Evolutionary conservation across 2,113 vertebrate species (phyloP).

Genomic region (Phalacrocorax brasilianus): DNA sequence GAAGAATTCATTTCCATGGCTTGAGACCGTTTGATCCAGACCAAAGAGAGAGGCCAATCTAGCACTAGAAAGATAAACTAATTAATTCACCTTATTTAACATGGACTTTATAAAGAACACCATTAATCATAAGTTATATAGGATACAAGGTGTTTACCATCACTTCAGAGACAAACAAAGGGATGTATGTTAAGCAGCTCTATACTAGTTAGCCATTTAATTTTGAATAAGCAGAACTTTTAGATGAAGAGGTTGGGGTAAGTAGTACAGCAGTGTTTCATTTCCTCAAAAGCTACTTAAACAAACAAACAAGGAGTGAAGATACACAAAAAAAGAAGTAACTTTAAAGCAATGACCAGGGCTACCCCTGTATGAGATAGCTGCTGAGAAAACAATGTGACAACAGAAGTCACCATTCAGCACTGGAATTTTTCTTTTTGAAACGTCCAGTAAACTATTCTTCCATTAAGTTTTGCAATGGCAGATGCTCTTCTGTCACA

Average conservation of each 20-base stretch:
- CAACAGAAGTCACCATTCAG: background rate
- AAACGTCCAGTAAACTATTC: fast-evolving
- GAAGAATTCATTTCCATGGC: slow-evolving; percentile 92
- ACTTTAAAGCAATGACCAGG: background rate
- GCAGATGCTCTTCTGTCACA: background rate
- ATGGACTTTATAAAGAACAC: background rate
- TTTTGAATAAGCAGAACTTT: background rate
- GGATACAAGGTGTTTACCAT: background rate
- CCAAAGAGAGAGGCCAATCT: slow-evolving; percentile 94
- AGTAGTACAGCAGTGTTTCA: background rate
- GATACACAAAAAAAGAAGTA: background rate
- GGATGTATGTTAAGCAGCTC: background rate
- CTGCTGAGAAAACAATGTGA: fast-evolving
- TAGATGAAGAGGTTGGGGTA: background rate
- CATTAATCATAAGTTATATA: background rate
- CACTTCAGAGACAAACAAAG: background rate
- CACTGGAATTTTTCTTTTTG: background rate
- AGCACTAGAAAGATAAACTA: slow-evolving; percentile 72
- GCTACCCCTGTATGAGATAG: background rate
- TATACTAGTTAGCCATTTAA: background rate
- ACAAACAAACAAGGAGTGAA: background rate
- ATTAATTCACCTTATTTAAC: background rate
- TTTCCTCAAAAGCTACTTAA: background rate
- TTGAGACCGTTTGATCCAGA: slow-evolving; percentile 80
- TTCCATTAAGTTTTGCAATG: background rate